Evolutionary conservation across 2,113 vertebrate genomes (phyloP), one percentile per base, ranked within the genome.

Genomic region (Xenopus laevis): DNA sequence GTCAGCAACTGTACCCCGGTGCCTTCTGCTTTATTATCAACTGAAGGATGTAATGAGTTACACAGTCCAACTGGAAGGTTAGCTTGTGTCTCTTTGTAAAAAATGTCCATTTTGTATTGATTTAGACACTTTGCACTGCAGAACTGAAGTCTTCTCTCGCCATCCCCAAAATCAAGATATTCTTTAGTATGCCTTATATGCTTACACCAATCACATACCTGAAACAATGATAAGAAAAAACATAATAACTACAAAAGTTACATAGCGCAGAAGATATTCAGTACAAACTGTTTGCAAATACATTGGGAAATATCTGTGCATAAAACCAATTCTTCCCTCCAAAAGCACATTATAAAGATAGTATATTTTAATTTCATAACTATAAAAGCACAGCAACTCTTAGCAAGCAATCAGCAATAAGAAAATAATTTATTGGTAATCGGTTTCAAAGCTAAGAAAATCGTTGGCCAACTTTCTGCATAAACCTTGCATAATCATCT

Each of bases 81-180:
- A 67, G 97, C 97, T 91, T 99, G 97, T 71, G 97, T 97, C 89
- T 99, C 97, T 92, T 99, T 99, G 90, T 99, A 99, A 92, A 99
- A 99, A 90, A 99, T 99, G 92, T 99, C 97, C 97, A 99, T 99
- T 88, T 99, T 99, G 87, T 99, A 99, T 85, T 99, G 97, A 92
- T 99, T 99, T 84, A 99, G 93, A 88, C 97, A 99, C 92, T 99
- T 99, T 87, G 97, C 97, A 86, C 97, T 99, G 95, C 97, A 99
- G 89, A 99, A 99, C 91, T 99, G 97, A 90, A 99, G 95, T 86
- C 97, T 89, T 84, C 97, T 87, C 86, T 99, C 97, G 79, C 97
- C 97, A 80, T 97, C 96, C 80, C 97, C 97, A 90, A 99, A 99
- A 89, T 99, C 97, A 90, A 99, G 90, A 89, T 99, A 99, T 90